Percentiles rank a stretch among this genome's conserved stretches.
Evolutionary conservation across 1,140 invertebrate species (phyloP).

Genomic region (Zaprionus nigranus): DNA sequence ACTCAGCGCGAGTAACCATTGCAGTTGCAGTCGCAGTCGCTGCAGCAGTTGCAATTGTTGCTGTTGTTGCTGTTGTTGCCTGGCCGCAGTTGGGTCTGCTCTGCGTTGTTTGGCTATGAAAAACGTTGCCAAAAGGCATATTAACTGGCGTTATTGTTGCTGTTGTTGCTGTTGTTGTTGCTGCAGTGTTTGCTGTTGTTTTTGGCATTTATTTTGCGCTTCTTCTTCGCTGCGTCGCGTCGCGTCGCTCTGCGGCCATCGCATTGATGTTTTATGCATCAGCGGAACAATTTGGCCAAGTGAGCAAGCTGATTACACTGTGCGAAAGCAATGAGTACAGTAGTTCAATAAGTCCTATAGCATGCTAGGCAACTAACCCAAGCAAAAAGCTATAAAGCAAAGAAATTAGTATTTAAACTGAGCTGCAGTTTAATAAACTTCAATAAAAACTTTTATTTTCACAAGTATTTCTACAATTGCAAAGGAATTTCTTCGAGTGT

Average conservation of each 20-base stretch:
- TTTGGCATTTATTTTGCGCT: constrained; percentile 70
- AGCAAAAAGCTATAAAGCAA: too few species aligned
- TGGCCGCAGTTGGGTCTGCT: constrained; percentile 21
- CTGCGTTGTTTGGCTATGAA: constrained; percentile 52
- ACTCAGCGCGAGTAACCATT: constrained; percentile 33
- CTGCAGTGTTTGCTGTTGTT: constrained; percentile 31
- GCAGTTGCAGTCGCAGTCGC: constrained; percentile 39
- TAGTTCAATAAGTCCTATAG: not conserved
- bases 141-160: constrained; percentile 69
- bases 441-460: not conserved
- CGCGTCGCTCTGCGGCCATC: constrained; percentile 50
- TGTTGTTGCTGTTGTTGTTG: constrained; percentile 53
- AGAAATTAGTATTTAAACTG: not conserved
- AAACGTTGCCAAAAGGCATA: constrained; percentile 78
- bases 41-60: constrained; percentile 30
- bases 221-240: constrained; percentile 48
- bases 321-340: not conserved
- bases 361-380: too few species aligned
- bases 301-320: constrained; percentile 20
- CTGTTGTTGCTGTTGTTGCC: constrained; percentile 32
- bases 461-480: not conserved
- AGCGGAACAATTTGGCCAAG: constrained; percentile 56
- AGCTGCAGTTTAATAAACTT: not conserved
- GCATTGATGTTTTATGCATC: constrained; percentile 81
- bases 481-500: constrained; percentile 40